These are phyloP conservation scores for Clamator glandarius DNA, from an alignment of 2,797 vertebrate species.

Conservation along the genomic window DNA sequence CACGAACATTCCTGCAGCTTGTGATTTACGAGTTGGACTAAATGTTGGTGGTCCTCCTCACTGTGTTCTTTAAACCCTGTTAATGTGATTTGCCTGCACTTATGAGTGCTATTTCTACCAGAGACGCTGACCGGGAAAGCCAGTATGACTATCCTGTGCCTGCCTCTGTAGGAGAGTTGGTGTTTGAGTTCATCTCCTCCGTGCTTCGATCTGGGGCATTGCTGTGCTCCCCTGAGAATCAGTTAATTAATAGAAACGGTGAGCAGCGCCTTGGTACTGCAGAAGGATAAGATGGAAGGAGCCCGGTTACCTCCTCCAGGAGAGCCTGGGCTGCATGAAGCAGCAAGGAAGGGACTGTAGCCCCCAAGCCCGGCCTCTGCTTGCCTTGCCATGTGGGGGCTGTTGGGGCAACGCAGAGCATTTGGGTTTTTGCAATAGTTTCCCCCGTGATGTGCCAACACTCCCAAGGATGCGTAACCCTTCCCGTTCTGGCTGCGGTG, in stretches of 20 bases:
- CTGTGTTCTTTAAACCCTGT: background rate
- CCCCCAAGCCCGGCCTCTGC: background rate
- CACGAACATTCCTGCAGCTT: rapidly evolving
- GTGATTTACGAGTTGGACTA: background rate
- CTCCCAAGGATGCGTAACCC: background rate
- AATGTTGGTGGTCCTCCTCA: background rate
- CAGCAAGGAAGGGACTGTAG: no score
- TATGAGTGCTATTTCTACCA: background rate
- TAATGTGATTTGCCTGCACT: background rate
- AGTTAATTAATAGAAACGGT: no score
- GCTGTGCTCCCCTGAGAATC: no score
- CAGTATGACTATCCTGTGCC: rapidly evolving
- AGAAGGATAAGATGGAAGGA: no score
- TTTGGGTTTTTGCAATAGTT: background rate
- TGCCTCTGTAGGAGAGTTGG: background rate
- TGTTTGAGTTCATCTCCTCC: no score
- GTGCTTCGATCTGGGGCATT: no score
- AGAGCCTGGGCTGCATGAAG: no score
- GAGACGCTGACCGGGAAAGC: background rate
- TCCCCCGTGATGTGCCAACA: background rate
- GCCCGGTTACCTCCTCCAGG: no score
- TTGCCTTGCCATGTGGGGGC: background rate
- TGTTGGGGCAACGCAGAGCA: background rate
- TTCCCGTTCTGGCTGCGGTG: rapidly evolving
- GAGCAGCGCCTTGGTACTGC: no score